Percentiles rank a stretch among this genome's conserved stretches.
Evolutionary conservation across 1,140 invertebrate genomes (phyloP).

Genomic region (Pseudomyrmex sp.): DNA sequence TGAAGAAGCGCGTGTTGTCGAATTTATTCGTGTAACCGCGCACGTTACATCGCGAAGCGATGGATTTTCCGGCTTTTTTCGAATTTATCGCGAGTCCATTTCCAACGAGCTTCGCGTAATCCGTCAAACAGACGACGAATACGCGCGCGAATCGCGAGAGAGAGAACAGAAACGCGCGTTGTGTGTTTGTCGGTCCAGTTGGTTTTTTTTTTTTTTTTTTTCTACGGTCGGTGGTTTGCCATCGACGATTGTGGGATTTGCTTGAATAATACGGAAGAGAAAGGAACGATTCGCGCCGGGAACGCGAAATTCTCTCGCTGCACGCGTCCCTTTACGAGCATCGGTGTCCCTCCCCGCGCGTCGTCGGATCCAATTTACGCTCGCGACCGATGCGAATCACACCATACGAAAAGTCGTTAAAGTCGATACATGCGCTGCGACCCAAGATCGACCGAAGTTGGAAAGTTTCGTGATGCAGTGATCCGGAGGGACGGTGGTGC

Average conservation of each 20-base stretch:
- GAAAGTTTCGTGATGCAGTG: conserved; percentile 79
- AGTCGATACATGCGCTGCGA: conserved; percentile 30
- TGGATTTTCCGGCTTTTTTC: background rate
- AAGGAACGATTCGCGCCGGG: background rate
- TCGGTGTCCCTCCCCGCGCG: background rate
- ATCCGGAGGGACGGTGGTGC: conserved; percentile 67
- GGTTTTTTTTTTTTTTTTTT: no score
- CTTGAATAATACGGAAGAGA: conserved; percentile 17
- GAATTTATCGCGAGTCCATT: conserved; percentile 6
- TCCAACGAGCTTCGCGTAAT: background rate
- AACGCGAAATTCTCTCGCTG: background rate
- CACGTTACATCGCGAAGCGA: background rate
- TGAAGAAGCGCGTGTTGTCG: background rate
- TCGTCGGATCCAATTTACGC: conserved; percentile 22
- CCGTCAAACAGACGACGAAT: background rate
- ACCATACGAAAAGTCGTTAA: conserved; percentile 58
- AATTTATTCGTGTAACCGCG: conserved; percentile 14
- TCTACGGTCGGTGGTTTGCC: background rate
- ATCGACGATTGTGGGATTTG: background rate
- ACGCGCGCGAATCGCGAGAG: background rate
- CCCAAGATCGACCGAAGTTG: conserved; percentile 68
- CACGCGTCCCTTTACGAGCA: background rate
- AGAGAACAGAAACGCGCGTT: no score
- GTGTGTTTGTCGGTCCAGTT: background rate
- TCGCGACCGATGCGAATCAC: conserved; percentile 61